Conservation (phyloP, 2,888 invertebrate species). For the Rhingia rostrata region DNA sequence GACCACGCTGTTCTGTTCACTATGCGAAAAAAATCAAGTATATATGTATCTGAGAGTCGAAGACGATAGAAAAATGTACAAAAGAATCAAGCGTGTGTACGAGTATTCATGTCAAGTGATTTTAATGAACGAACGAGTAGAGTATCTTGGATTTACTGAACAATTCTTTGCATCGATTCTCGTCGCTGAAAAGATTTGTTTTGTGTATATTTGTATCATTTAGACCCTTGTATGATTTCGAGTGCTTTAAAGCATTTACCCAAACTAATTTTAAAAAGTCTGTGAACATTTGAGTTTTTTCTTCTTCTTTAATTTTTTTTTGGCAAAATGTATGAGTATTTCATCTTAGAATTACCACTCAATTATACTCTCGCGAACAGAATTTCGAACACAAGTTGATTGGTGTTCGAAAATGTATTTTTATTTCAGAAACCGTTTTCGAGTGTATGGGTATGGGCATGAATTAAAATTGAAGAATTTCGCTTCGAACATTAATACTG, state of each 20-base stretch:
- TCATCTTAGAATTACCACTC: neutral
- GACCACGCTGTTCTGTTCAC: conserved; percentile 19
- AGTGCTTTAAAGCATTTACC: conserved; percentile 51
- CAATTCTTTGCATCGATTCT: conserved; percentile 22
- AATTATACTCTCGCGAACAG: conserved; percentile 29
- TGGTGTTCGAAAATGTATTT: conserved; percentile 64
- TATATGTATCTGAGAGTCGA: conserved; percentile 15
- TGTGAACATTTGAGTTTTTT: conserved; percentile 2
- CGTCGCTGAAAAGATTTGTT: neutral
- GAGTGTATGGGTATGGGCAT: conserved; percentile 26
- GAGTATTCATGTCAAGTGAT: conserved; percentile 30
- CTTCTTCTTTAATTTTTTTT: neutral
- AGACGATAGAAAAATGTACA: conserved; percentile 1
- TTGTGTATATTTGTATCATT: neutral
- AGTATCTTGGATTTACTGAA: conserved; percentile 55
- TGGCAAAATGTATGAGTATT: neutral
- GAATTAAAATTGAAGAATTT: conserved; percentile 19
- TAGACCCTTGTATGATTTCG: conserved; percentile 31
- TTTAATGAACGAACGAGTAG: conserved; percentile 46
- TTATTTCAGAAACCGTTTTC: conserved; percentile 22
- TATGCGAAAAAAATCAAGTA: conserved; percentile 17
- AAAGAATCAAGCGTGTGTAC: neutral
- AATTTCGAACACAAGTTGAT: conserved; percentile 45
- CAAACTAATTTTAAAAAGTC: conserved; percentile 18
- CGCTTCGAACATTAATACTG: neutral